These are phyloP conservation scores for Urophycis tenuis DNA, from an alignment of 2,797 vertebrate genomes.

Conservation along the genomic window DNA sequence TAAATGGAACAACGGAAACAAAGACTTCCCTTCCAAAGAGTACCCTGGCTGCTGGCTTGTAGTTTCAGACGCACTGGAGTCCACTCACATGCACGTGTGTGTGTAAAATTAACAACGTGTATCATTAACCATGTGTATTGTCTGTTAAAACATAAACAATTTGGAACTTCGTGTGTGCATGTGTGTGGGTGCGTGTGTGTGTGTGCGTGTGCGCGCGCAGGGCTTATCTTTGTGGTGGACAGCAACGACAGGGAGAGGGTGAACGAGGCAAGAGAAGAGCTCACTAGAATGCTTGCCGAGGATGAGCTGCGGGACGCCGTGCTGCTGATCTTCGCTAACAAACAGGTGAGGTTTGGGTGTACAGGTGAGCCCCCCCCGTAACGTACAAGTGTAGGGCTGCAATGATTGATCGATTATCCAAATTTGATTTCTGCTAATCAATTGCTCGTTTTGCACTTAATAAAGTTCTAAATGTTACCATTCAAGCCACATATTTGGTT, in stretches of 20 bases:
- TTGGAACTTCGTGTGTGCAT: background rate
- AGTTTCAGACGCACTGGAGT: background rate
- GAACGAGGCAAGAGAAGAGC: conserved; percentile 79
- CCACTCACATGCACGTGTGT: no score
- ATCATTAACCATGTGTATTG: no score
- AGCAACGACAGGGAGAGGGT: conserved; percentile 82
- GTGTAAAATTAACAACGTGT: no score
- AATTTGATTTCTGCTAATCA: no score
- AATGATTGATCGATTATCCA: no score
- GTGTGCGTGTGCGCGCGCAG: conserved; percentile 53
- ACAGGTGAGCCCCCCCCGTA: background rate
- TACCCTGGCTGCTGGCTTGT: background rate
- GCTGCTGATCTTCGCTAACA: conserved; percentile 82
- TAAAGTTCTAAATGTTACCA: no score
- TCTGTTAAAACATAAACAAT: background rate
- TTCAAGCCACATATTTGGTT: no score
- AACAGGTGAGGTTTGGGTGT: conserved; percentile 66
- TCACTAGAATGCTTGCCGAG: conserved; percentile 77
- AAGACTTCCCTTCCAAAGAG: no score
- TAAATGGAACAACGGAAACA: no score
- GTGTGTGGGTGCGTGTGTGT: conserved; percentile 15
- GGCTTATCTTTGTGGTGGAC: conserved; percentile 84
- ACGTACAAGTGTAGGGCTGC: no score
- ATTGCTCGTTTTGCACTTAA: no score
- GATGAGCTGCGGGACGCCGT: conserved; percentile 80